A percentile compares a stretch with the other conserved stretches of the same genome.
Evolutionary conservation across 92 coral and sea anemone species (phyloP).

Genomic region (Porites cylindrica): DNA sequence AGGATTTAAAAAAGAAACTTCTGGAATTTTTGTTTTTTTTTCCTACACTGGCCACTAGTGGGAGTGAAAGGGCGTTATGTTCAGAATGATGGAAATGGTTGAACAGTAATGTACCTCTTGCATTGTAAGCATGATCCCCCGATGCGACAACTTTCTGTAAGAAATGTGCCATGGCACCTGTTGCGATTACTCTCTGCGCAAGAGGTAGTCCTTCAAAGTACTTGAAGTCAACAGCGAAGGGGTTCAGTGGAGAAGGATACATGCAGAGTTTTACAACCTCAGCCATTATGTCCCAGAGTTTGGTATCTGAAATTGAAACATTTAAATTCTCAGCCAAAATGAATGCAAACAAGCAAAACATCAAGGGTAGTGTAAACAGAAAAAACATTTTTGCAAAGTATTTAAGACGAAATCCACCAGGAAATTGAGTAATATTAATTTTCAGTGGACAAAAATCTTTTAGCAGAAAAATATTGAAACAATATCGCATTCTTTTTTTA

Average conservation of each 20-base stretch:
- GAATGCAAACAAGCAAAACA: too few relatives aligned
- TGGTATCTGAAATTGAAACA: constrained; percentile 71
- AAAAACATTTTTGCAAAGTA: too few relatives aligned
- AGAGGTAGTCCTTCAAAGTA: constrained; percentile 91
- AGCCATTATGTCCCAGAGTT: constrained; percentile 95
- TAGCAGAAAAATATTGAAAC: too few relatives aligned
- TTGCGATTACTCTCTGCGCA: constrained; percentile 84
- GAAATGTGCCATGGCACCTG: constrained; percentile 96
- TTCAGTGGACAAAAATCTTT: too few relatives aligned
- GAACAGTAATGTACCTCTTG: constrained; percentile 72
- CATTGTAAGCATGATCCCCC: constrained; percentile 97
- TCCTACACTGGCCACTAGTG: too few relatives aligned
- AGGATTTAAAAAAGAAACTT: too few relatives aligned
- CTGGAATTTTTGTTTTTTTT: too few relatives aligned
- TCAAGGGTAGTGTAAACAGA: too few relatives aligned
- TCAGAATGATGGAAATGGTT: not conserved
- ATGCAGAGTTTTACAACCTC: constrained; percentile 93
- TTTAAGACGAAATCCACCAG: too few relatives aligned
- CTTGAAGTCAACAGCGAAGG: constrained; percentile 93
- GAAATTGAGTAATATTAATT: too few relatives aligned
- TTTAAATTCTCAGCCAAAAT: not conserved
- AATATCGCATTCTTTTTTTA: too few relatives aligned
- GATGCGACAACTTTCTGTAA: constrained; percentile 92
- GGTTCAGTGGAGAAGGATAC: constrained; percentile 96
- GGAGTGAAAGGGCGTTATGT: not conserved